Percentiles rank a stretch among this genome's conserved stretches.
Evolutionary conservation across 2,113 vertebrate genomes (phyloP).

Genomic region (Actenoides hombroni): DNA sequence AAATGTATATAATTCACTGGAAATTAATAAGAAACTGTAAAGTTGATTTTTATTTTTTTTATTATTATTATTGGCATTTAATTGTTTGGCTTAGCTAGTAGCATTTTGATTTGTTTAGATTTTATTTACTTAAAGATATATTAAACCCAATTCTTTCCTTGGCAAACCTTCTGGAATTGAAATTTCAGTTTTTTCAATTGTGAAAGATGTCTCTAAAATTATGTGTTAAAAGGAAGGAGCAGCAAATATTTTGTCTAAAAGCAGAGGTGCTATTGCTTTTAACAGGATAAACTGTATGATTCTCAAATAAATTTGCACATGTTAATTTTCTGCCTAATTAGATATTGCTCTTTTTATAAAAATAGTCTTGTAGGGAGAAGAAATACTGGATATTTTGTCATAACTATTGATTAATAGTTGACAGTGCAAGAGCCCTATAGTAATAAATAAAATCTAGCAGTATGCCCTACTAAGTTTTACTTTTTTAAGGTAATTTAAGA

Average conservation of each 20-base stretch:
- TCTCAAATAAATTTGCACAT: not conserved
- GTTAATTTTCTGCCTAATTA: not conserved
- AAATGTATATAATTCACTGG: not conserved
- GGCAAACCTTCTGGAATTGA: not conserved
- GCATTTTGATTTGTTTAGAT: not conserved
- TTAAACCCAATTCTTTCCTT: not conserved
- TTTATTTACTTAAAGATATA: not conserved
- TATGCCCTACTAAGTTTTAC: not conserved
- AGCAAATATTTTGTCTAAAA: not conserved
- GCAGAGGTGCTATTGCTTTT: not conserved
- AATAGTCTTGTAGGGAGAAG: not conserved
- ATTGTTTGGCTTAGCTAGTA: not conserved
- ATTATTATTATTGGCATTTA: not conserved
- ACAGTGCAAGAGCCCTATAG: not conserved
- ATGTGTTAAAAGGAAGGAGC: not conserved
- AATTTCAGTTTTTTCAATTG: not conserved
- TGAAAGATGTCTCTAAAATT: not conserved
- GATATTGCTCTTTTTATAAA: not conserved
- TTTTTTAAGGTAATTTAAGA: not conserved
- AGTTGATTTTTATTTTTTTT: not conserved
- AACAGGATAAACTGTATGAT: not conserved
- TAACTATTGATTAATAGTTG: not conserved
- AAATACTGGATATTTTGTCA: not conserved
- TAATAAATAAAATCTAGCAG: not conserved
- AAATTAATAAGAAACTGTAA: not conserved